Conservation (phyloP, 2,797 vertebrate genomes). For the Bradypodion pumilum region DNA sequence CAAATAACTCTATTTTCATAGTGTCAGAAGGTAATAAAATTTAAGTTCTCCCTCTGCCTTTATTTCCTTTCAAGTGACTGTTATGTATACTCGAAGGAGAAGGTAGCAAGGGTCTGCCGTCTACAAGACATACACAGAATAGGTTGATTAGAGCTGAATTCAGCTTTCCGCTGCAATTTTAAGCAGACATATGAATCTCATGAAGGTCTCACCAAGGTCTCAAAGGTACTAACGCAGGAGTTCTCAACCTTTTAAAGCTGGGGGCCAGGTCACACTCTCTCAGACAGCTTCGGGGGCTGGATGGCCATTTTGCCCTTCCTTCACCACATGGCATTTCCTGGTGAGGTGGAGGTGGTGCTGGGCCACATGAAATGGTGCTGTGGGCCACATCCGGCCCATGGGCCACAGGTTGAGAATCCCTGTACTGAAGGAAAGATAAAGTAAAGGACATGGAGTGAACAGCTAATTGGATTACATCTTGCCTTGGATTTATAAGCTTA, state of each 20-base stretch:
- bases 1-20: background rate
- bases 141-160: background rate
- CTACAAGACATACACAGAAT: background rate
- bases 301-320: too few relatives aligned
- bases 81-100: background rate
- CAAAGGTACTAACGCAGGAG: too few relatives aligned
- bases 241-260: too few relatives aligned
- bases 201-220: constrained; percentile 10
- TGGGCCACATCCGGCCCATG: too few relatives aligned
- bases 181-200: constrained; percentile 10
- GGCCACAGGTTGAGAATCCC: too few relatives aligned
- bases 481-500: constrained; percentile 28
- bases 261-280: too few relatives aligned
- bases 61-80: background rate
- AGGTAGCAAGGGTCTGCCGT: background rate
- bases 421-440: too few relatives aligned
- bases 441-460: background rate
- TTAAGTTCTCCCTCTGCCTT: background rate
- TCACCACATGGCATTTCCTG: too few relatives aligned
- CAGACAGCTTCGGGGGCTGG: too few relatives aligned
- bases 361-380: too few relatives aligned
- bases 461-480: constrained; percentile 12
- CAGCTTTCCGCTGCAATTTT: constrained; percentile 17
- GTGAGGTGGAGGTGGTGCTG: too few relatives aligned
- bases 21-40: background rate